phyloP scores from a whole-genome alignment of 2,888 invertebrate species.

The Pogonocherus hispidulus region DNA sequence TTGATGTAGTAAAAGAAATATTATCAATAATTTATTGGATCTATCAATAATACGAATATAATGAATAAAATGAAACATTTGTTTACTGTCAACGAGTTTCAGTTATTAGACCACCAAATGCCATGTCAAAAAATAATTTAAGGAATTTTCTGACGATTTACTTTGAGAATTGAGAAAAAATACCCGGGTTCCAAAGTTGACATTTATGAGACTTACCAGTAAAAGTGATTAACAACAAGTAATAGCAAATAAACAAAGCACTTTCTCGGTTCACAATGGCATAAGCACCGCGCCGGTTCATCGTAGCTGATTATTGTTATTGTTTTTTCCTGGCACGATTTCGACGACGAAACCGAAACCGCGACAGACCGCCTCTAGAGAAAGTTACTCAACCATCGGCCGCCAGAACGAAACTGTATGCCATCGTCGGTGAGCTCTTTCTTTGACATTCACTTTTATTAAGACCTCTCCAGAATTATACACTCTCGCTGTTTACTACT shows the following conservation, averaged over 20 bases:
- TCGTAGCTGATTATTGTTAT: constrained; percentile 27
- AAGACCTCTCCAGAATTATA: constrained; percentile 10
- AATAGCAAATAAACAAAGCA: constrained; percentile 52
- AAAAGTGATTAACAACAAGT: constrained; percentile 52
- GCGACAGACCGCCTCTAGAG: too few relatives aligned
- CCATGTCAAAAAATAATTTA: too few relatives aligned
- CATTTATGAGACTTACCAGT: constrained; percentile 49
- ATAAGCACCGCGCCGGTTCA: constrained; percentile 38
- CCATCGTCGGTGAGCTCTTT: constrained; percentile 5
- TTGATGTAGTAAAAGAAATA: too few relatives aligned
- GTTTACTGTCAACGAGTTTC: too few relatives aligned
- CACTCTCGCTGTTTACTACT: constrained; percentile 18
- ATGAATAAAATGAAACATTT: too few relatives aligned
- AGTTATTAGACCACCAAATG: too few relatives aligned
- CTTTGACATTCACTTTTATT: constrained; percentile 26
- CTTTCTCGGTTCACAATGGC: constrained; percentile 47
- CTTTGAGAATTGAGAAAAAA: too few relatives aligned
- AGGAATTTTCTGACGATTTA: too few relatives aligned
- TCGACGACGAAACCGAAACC: constrained; percentile 9
- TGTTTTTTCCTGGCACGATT: constrained; percentile 9
- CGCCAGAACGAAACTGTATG: constrained; percentile 10
- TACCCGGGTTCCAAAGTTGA: too few relatives aligned
- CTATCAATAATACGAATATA: too few relatives aligned
- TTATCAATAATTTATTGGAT: too few relatives aligned
- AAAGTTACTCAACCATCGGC: constrained; percentile 20